These are phyloP conservation scores for Platycercus adscitus DNA, from an alignment of 2,113 vertebrate species.

Conservation along the genomic window DNA sequence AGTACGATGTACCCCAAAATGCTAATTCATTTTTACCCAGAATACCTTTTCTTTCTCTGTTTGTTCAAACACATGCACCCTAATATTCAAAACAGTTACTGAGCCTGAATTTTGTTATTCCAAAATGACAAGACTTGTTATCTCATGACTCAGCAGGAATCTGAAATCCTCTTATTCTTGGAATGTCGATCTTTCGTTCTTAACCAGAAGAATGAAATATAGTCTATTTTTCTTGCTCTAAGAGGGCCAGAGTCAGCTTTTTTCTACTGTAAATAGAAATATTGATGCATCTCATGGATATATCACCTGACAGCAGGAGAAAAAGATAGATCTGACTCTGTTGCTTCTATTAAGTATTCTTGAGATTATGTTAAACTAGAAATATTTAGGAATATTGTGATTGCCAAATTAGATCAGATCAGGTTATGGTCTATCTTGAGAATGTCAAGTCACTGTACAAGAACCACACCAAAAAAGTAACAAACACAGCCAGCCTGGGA, in stretches of 20 bases:
- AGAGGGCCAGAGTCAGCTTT: background rate
- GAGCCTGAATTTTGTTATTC: background rate
- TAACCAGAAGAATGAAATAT: background rate
- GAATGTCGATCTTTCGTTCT: background rate
- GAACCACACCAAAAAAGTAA: background rate
- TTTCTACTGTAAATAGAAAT: background rate
- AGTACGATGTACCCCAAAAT: background rate
- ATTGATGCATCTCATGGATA: background rate
- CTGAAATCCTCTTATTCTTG: background rate
- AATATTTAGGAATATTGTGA: background rate
- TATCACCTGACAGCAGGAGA: background rate
- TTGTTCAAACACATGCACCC: background rate
- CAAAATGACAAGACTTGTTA: background rate
- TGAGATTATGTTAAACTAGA: background rate
- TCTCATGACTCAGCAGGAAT: background rate
- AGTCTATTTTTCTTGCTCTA: background rate
- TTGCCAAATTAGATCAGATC: background rate
- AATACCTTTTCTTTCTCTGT: background rate
- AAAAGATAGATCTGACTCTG: background rate
- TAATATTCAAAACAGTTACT: background rate
- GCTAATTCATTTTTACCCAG: background rate
- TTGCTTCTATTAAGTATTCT: background rate
- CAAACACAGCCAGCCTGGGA: background rate
- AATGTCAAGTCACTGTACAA: background rate
- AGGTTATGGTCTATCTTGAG: background rate